These are phyloP conservation scores for Ennomos quercinarius DNA, from an alignment of 2,888 invertebrate genomes.

Conservation along the genomic window DNA sequence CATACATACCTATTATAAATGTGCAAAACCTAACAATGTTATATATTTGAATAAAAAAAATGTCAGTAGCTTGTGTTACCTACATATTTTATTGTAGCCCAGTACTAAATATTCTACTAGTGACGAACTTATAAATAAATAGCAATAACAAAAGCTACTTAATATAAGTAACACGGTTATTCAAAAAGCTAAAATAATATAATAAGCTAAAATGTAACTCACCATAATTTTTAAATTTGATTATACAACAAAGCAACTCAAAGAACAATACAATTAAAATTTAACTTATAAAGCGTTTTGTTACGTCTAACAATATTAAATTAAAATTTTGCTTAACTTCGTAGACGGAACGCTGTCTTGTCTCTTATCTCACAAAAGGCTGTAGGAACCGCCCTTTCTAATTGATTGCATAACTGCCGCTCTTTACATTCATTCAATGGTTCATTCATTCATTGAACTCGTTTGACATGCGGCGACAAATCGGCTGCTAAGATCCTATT, in stretches of 20 bases:
- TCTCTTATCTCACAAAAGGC: slow-evolving; percentile 50
- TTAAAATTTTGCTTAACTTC: slow-evolving; percentile 40
- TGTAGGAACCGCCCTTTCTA: slow-evolving; percentile 70
- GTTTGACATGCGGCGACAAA: slow-evolving; percentile 80
- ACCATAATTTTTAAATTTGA: slow-evolving; percentile 14
- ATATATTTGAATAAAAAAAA: too few species aligned
- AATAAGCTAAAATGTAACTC: slow-evolving; percentile 7
- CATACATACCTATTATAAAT: too few species aligned
- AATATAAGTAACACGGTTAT: too few species aligned
- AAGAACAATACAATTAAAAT: slow-evolving; percentile 30
- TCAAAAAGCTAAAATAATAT: too few species aligned
- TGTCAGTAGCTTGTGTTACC: too few species aligned
- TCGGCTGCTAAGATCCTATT: slow-evolving; percentile 60
- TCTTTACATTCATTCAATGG: slow-evolving; percentile 52
- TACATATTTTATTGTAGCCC: too few species aligned
- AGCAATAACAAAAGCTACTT: too few species aligned
- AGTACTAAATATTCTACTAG: too few species aligned
- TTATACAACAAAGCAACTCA: slow-evolving; percentile 19
- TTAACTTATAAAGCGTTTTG: slow-evolving; percentile 30
- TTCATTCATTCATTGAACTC: slow-evolving; percentile 60
- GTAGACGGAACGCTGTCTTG: slow-evolving; percentile 45
- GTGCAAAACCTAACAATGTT: too few species aligned
- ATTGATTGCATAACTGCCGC: slow-evolving; percentile 81
- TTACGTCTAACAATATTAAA: slow-evolving; percentile 30
- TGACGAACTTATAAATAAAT: too few species aligned